Percentiles rank a stretch among this genome's conserved stretches.
These are phyloP conservation scores for Athrips mouffetella DNA, from an alignment of 2,888 invertebrate genomes.

Conservation along the genomic window DNA sequence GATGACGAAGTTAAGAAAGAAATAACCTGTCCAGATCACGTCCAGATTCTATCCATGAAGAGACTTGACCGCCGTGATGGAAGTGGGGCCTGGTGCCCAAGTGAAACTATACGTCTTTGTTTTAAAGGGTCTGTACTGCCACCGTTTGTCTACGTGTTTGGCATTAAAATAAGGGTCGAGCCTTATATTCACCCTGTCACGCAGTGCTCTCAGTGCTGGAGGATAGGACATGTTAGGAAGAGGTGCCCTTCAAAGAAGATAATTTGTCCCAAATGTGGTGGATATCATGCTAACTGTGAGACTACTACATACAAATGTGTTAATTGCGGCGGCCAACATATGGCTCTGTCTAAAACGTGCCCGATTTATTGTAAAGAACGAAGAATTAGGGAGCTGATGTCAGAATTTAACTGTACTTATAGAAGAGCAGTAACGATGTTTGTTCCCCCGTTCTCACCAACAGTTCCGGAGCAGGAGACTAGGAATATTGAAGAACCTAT, in stretches of 20 bases:
- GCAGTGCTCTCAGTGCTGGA: constrained; percentile 27
- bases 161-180: constrained; percentile 17
- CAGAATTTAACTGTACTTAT: background rate
- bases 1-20: too few species aligned
- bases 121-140: constrained; percentile 21
- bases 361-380: constrained; percentile 22
- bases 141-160: constrained; percentile 17
- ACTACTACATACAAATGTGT: constrained; percentile 20
- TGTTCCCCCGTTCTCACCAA: background rate
- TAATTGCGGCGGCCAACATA: constrained; percentile 25
- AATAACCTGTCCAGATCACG: too few species aligned
- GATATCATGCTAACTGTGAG: constrained; percentile 24
- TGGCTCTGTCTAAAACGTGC: constrained; percentile 25
- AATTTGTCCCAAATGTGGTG: constrained; percentile 24
- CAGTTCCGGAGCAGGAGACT: background rate
- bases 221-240: constrained; percentile 20
- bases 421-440: background rate
- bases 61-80: too few species aligned
- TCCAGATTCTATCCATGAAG: too few species aligned
- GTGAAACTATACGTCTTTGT: constrained; percentile 21
- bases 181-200: constrained; percentile 25
- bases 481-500: too few species aligned
- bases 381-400: background rate
- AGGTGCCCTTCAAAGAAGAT: constrained; percentile 21
- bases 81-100: constrained; percentile 16